Evolutionary conservation across 2,797 vertebrate genomes (phyloP), one percentile per base, ranked within the genome.

Genomic region (Chloroceryle amazona): DNA sequence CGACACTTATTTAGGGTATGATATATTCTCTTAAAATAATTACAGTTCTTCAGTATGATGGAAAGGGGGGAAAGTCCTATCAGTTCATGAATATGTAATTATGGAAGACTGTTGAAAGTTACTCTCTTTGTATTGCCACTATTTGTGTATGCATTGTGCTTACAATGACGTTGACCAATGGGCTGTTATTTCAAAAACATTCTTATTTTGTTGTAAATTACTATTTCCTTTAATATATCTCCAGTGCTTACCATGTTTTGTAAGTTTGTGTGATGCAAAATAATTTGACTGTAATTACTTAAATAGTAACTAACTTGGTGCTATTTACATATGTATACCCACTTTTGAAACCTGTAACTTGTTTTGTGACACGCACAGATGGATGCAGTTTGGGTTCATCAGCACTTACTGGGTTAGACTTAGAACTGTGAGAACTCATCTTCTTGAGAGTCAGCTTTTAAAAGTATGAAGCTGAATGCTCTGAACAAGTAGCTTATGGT

Each of bases 1-100:
- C 6, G 25, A 66, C 31, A 19, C 31, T 75, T 93, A 22, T 9
- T 74, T 94, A 58, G 35, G 29, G 42, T 84, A 67, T 60, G 49
- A 29, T 68, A 39, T 49, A 22, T 11, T 87, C 26, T 86, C 23
- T 46, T 86, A 78, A 85, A 87, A 66, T 85, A 66, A 81, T 44
- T 33, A 62, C 35, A 86, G 6, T 75, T 90, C 63, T 71, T 75
- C 20, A 51, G 29, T 33, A 19, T 76, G 51, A 35, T 55, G 42
- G n/a, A 81, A 28, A 73, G 11, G 42, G 29, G 54, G n/a, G 78
- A 41, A 73, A 87, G 18, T 54, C 29, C 47, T 86, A 33, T 4
- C 33, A 75, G 37, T 86, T 83, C 83, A 52, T 88, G 76, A 68
- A 46, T 44, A 51, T 23, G 33, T 91, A 92, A 89, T 97, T 94